Percentiles rank a stretch among this genome's conserved stretches.
Conservation (phyloP, 2,797 vertebrate genomes). For the Betta splendens region DNA sequence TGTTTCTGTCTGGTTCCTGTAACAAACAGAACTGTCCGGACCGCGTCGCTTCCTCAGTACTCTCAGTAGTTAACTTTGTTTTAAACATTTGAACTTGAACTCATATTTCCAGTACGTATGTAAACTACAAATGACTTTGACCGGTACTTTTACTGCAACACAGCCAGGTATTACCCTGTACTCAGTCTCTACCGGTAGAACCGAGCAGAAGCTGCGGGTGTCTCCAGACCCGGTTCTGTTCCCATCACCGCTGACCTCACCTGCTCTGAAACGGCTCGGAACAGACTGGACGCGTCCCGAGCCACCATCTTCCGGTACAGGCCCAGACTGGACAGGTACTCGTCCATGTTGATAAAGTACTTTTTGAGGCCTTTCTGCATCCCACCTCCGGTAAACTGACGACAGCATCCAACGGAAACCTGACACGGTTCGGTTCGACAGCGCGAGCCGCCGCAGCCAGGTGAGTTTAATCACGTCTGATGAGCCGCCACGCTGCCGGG, state of each 20-base stretch:
- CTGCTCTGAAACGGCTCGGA: constrained; percentile 94
- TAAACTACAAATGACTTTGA: too few relatives aligned
- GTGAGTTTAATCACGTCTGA: constrained; percentile 51
- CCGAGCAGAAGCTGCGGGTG: too few relatives aligned
- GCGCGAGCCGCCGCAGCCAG: constrained; percentile 17
- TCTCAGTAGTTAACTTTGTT: too few relatives aligned
- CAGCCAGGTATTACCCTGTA: too few relatives aligned
- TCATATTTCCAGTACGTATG: too few relatives aligned
- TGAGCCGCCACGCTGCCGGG: constrained; percentile 15
- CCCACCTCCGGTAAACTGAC: constrained; percentile 22
- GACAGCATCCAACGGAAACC: neutral
- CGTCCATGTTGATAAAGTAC: constrained; percentile 94
- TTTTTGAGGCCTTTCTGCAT: constrained; percentile 95
- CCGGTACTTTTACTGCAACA: too few relatives aligned
- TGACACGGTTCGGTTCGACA: neutral
- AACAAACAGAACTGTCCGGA: too few relatives aligned
- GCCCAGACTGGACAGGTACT: constrained; percentile 89
- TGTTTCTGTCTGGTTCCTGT: too few relatives aligned
- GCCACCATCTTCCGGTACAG: constrained; percentile 94
- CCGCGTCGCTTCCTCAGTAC: too few relatives aligned
- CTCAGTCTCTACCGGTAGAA: too few relatives aligned
- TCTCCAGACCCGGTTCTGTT: too few relatives aligned
- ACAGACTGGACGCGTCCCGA: constrained; percentile 93
- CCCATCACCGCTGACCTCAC: constrained; percentile 80
- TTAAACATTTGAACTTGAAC: too few relatives aligned